Conservation (phyloP, 2,888 invertebrate genomes). For the Stenichneumon culpator region DNA sequence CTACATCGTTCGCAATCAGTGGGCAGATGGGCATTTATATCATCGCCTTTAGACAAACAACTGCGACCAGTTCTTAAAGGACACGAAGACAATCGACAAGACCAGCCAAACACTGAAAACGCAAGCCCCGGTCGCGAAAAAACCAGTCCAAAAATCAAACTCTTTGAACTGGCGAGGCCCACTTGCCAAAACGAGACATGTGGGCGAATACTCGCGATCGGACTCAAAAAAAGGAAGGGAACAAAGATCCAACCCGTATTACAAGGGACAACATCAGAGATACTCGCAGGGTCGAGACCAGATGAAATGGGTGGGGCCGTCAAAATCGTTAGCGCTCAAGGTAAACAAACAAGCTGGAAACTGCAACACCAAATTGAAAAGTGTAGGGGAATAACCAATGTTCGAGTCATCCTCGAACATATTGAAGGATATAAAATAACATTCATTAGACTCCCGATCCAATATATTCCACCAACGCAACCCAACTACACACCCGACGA, state of each 20-base stretch:
- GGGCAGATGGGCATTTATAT: constrained; percentile 45
- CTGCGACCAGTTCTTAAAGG: constrained; percentile 30
- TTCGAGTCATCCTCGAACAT: constrained; percentile 44
- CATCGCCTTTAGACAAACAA: no score
- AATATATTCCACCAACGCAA: not conserved
- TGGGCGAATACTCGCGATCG: constrained; percentile 4
- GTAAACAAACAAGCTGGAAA: constrained; percentile 53
- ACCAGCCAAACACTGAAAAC: no score
- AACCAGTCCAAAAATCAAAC: constrained; percentile 40
- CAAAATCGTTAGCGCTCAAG: not conserved
- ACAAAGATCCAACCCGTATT: no score
- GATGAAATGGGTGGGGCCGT: no score
- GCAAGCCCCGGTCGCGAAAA: constrained; percentile 9
- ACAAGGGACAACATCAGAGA: not conserved
- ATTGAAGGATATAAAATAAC: constrained; percentile 52
- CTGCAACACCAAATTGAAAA: constrained; percentile 26
- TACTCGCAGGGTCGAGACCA: not conserved
- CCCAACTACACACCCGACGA: constrained; percentile 14
- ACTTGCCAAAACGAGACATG: no score
- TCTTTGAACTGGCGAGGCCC: no score
- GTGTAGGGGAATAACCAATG: constrained; percentile 49
- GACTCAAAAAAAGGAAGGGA: not conserved
- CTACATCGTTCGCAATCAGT: constrained; percentile 50
- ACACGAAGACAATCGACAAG: constrained; percentile 43
- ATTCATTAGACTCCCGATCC: constrained; percentile 14